Base-by-base conservation (phyloP, 1,140 invertebrate species). In the Melipona quadrifasciata region DNA sequence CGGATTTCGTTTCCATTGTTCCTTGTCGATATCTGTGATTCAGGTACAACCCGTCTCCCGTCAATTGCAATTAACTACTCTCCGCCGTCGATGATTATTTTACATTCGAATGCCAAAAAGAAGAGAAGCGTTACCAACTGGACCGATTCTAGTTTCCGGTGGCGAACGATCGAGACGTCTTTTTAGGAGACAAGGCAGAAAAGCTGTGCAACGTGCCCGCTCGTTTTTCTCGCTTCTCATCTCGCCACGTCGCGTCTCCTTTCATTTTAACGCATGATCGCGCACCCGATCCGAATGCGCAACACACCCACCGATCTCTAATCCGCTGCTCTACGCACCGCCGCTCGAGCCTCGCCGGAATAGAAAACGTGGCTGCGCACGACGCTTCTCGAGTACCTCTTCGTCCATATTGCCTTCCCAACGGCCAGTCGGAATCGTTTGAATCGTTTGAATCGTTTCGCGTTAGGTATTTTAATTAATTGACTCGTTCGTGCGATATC, bases 231-330 rank as follows among this genome's bases (percentile, higher is more conserved):
- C 78, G 85, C 86, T 82, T 83, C 80, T 89, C 86, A 89, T 90
- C 88, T 75, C 70, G 83, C 73, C 85, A 82, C 83, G 89, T 89
- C 86, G 86, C 89, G 82, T 94, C 93, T 94, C 93, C 93, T 94
- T 94, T 94, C 93, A 93, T 94, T 94, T 94, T 91, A 94, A 94
- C 93, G 93, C 93, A 94, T 93, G 94, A 92, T 92, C 93, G 93
- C 93, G 91, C 92, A 93, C 89, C 87, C 92, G 91, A 90, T 91
- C 89, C 81, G 91, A 90, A 90, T 90, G 65, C 70, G 84, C 85
- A 90, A 92, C 92, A 92, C 92, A 93, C 92, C 92, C 92, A 92
- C 92, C 91, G 91, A 93, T 93, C 91, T 91, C 88, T 93, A 92
- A 92, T 92, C 91, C 90, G 80, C 86, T 80, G 71, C 67, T 91